Evolutionary conservation across 2,888 invertebrate genomes (phyloP).

Genomic region (Aporophyla nigra): DNA sequence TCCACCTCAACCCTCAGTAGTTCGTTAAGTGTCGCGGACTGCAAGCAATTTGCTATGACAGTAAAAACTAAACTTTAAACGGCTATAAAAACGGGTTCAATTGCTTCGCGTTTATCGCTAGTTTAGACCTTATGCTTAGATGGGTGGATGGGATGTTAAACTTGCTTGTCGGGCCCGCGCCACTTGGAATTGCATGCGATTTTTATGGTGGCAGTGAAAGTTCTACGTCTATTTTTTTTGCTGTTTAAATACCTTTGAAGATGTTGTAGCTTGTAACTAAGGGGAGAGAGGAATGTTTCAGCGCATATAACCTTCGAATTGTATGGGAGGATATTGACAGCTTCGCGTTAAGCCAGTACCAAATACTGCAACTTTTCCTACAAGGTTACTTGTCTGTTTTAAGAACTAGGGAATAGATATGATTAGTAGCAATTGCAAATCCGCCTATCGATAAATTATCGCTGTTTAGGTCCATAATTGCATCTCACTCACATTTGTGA

Average conservation of each 20-base stretch:
- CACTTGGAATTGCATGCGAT: slow-evolving; percentile 56
- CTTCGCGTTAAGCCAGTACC: not conserved
- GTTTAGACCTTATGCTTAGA: slow-evolving; percentile 67
- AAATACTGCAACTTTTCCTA: too few species aligned
- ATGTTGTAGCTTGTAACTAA: slow-evolving; percentile 31
- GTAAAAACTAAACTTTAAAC: slow-evolving; percentile 78
- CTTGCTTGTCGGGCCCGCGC: slow-evolving; percentile 45
- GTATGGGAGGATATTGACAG: not conserved
- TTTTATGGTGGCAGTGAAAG: slow-evolving; percentile 64
- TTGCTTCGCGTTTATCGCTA: slow-evolving; percentile 74
- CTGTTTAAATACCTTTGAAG: slow-evolving; percentile 44
- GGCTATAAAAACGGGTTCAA: slow-evolving; percentile 76
- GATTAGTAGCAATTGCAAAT: slow-evolving; percentile 18
- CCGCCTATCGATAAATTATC: not conserved
- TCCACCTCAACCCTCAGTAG: slow-evolving; percentile 51
- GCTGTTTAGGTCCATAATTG: slow-evolving; percentile 19
- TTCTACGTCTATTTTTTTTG: slow-evolving; percentile 54
- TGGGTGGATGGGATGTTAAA: slow-evolving; percentile 58
- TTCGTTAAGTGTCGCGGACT: slow-evolving; percentile 49
- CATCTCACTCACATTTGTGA: slow-evolving; percentile 3
- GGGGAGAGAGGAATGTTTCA: slow-evolving; percentile 1
- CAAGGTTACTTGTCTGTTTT: not conserved
- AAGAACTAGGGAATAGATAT: slow-evolving; percentile 1
- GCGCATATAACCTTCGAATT: not conserved
- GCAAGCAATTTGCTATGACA: slow-evolving; percentile 77